These are phyloP conservation scores for Nothocercus julius DNA, from an alignment of 2,113 vertebrate species.

Conservation along the genomic window DNA sequence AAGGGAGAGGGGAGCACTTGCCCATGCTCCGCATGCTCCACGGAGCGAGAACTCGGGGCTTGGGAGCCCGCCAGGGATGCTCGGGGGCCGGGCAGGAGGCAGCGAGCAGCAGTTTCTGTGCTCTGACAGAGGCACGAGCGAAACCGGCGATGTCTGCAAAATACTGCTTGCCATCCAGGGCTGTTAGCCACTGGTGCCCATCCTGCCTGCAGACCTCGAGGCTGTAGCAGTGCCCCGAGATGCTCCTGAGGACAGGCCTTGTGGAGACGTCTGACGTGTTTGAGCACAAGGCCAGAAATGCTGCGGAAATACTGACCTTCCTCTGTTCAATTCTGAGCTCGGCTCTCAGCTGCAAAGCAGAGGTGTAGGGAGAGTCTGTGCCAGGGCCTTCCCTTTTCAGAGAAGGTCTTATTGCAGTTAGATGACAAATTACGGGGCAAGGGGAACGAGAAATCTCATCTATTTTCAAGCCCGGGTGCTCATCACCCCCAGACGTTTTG, in stretches of 20 bases:
- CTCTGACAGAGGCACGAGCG: rapidly evolving
- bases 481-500: background rate
- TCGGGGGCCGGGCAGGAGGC: no score
- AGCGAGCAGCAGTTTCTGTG: background rate
- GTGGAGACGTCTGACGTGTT: rapidly evolving
- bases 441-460: background rate
- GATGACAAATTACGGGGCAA: background rate
- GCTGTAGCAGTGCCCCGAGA: background rate
- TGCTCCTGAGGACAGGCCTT: background rate
- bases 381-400: background rate
- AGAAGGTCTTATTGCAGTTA: background rate
- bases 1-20: no score
- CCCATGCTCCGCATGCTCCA: no score
- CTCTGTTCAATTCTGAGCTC: background rate
- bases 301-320: rapidly evolving
- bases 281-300: background rate
- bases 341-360: background rate
- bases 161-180: background rate
- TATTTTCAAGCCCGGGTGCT: background rate
- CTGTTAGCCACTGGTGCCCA: background rate
- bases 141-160: background rate
- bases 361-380: background rate
- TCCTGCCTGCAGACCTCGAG: background rate
- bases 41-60: no score
- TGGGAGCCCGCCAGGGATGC: no score